Base-by-base conservation (phyloP, 2,888 invertebrate genomes). In the Rhagophthalmus giganteus region DNA sequence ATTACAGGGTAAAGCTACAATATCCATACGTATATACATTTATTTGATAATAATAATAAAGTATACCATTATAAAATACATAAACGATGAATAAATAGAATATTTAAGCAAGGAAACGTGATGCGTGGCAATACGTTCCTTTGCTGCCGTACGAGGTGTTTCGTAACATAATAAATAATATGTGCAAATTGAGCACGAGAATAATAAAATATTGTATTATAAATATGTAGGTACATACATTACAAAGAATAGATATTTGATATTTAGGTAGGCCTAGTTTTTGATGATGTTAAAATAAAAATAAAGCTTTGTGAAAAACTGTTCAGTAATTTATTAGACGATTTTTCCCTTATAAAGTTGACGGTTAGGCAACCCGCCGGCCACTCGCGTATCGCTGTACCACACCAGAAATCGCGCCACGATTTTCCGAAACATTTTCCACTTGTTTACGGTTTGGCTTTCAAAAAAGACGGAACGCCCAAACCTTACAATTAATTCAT, bases 241-340 rank as follows among this genome's bases (percentile, higher is more conserved):
- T 68, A 68, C 66, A 71, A 68, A 58, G 45, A 71, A 73, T 72
- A 73, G 72, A 73, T 74, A 74, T 74, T 75, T 74, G 74, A 74
- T 74, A 74, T 73, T 70, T 74, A 75, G 73, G 70, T 74, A 74
- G 74, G 72, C 71, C 72, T 74, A 74, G 74, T 74, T 74, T 74
- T 74, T 73, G 73, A 74, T 68, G 74, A 75, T 74, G 74, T 75
- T 75, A 72, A 74, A 67, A 73, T 69, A 73, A 74, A 73, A 73
- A 66, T 74, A 74, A 75, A 74, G 74, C 74, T 74, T 74, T 71
- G 72, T 73, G 70, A 72, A 69, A 68, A 68, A n/a, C n/a, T n/a
- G n/a, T n/a, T n/a, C n/a, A n/a, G n/a, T n/a, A n/a, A n/a, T n/a
- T n/a, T n/a, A n/a, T n/a, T n/a, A n/a, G n/a, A n/a, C n/a, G n/a